Evolutionary conservation across 2,888 invertebrate genomes (phyloP).

Genomic region (Trichacis sp.): DNA sequence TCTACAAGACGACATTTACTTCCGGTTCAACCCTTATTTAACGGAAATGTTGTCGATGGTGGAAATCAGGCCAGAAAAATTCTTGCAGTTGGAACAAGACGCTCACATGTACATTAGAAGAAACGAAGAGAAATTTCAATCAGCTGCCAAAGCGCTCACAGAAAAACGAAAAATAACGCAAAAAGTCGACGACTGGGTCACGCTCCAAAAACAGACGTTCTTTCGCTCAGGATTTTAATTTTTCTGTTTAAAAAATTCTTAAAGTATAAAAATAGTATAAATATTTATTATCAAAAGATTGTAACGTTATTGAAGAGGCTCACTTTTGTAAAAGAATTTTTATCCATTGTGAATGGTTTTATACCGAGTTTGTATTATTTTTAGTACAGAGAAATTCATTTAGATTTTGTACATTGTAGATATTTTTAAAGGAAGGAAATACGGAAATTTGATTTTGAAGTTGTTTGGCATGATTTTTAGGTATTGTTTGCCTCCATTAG

Average conservation of each 20-base stretch:
- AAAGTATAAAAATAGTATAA: too few relatives aligned
- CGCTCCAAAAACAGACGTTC: constrained; percentile 63
- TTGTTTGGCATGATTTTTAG: neutral
- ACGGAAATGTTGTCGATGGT: constrained; percentile 84
- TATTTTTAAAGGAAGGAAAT: neutral
- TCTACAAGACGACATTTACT: constrained; percentile 80
- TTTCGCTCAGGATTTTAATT: constrained; percentile 4
- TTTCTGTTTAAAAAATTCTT: too few relatives aligned
- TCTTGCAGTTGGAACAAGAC: constrained; percentile 80
- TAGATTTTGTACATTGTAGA: neutral
- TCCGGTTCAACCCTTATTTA: constrained; percentile 89
- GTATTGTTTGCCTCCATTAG: too few relatives aligned
- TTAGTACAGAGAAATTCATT: neutral
- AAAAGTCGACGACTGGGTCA: constrained; percentile 69
- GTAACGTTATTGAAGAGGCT: too few relatives aligned
- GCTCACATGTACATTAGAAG: constrained; percentile 83
- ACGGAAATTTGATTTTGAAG: too few relatives aligned
- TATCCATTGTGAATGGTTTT: too few relatives aligned
- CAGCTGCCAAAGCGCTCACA: constrained; percentile 72
- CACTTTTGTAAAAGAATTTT: too few relatives aligned
- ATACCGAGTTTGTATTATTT: neutral
- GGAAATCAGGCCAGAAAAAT: constrained; percentile 80
- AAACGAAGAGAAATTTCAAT: constrained; percentile 82
- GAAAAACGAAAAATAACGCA: constrained; percentile 66
- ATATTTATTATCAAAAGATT: neutral